Percentiles rank a stretch among this genome's conserved stretches.
These are phyloP conservation scores for Elgaria multicarinata DNA, from an alignment of 2,113 vertebrate genomes.

Conservation along the genomic window DNA sequence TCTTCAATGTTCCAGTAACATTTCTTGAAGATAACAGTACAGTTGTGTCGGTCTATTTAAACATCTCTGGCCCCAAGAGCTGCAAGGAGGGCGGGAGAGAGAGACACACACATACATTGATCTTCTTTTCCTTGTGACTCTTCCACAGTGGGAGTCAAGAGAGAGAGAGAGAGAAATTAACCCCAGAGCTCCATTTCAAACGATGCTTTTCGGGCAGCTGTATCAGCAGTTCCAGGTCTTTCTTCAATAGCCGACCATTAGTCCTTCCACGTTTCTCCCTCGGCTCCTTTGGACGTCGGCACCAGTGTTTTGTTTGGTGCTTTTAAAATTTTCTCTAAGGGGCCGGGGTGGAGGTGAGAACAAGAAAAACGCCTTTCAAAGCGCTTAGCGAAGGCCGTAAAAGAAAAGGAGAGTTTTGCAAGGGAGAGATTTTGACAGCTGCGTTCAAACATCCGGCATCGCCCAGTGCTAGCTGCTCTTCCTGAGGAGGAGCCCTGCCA, in stretches of 20 bases:
- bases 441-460: not conserved
- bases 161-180: conserved; percentile 1
- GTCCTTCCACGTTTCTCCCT: not conserved
- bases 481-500: conserved; percentile 19
- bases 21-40: not conserved
- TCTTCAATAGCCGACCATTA: rapidly evolving
- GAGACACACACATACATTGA: not conserved
- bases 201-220: not conserved
- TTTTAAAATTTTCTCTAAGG: conserved; percentile 22
- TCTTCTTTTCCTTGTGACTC: not conserved
- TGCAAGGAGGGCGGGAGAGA: not conserved
- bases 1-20: conserved; percentile 17
- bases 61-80: not conserved
- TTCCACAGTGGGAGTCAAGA: rapidly evolving
- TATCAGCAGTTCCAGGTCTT: conserved; percentile 6
- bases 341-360: no score
- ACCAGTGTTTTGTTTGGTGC: not conserved
- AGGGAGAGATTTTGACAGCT: not conserved
- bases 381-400: not conserved
- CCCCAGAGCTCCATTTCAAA: not conserved
- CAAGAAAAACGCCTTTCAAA: not conserved
- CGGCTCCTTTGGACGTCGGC: not conserved
- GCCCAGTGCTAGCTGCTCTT: not conserved
- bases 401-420: not conserved
- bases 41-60: not conserved